Conservation (phyloP, 2,113 vertebrate species). For the Neodon shergylaensis region DNA sequence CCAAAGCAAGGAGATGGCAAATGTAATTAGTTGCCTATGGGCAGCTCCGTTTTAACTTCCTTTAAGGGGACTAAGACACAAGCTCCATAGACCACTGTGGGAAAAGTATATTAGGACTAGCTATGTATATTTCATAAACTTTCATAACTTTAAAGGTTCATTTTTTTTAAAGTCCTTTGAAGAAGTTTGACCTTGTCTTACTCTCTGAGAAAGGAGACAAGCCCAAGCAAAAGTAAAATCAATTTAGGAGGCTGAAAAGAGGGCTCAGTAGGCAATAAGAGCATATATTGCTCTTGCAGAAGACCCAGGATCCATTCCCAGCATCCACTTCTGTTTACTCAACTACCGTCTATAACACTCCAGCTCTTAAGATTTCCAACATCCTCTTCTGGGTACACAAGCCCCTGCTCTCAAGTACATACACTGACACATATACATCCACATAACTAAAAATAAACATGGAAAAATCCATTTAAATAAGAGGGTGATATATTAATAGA, state of each 20-base stretch:
- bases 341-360: background rate
- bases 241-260: background rate
- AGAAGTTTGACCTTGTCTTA: background rate
- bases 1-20: background rate
- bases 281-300: background rate
- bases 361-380: background rate
- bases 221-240: background rate
- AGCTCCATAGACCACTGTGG: background rate
- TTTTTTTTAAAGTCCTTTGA: conserved; percentile 28
- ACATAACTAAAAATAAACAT: background rate
- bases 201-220: background rate
- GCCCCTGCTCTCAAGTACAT: background rate
- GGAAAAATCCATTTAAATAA: background rate
- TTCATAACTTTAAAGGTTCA: background rate
- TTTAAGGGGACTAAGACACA: background rate
- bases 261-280: background rate
- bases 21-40: background rate
- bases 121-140: background rate
- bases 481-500: background rate
- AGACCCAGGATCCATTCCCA: background rate
- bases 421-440: background rate
- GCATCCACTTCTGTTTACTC: background rate
- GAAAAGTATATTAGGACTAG: background rate
- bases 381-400: background rate
- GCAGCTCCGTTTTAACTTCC: background rate